Conservation (phyloP, 2,113 vertebrate genomes). For the Datnioides undecimradiatus region DNA sequence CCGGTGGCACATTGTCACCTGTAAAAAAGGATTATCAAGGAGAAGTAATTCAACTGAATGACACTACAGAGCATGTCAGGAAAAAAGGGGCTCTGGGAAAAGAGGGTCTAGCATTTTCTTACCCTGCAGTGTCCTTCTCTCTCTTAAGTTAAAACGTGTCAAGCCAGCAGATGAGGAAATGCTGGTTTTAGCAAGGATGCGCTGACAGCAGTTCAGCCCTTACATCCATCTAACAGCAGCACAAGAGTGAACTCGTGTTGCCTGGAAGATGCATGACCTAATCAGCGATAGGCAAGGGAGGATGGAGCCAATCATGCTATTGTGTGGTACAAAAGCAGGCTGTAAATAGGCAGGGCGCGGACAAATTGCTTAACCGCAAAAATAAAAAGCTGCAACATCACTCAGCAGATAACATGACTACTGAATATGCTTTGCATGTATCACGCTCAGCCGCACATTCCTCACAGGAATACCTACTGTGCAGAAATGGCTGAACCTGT, state of each 20-base stretch:
- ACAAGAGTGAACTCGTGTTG: background rate
- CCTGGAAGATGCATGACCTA: conserved; percentile 23
- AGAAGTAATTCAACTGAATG: conserved; percentile 8
- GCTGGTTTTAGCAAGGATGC: background rate
- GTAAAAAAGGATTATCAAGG: background rate
- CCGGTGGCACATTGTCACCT: conserved; percentile 15
- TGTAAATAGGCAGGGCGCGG: background rate
- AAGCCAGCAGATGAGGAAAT: conserved; percentile 10
- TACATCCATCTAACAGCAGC: conserved; percentile 6
- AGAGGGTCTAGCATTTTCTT: background rate
- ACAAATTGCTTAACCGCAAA: conserved; percentile 32
- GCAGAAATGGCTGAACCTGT: conserved; percentile 21
- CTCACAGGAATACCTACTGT: conserved; percentile 37
- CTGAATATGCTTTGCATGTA: conserved; percentile 28
- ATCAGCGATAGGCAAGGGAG: conserved; percentile 9
- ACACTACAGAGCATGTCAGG: background rate
- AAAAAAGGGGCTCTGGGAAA: background rate
- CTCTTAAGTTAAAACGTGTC: background rate
- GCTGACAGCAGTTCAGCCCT: background rate
- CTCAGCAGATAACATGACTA: conserved; percentile 37
- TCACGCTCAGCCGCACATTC: background rate
- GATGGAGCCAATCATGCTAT: conserved; percentile 6
- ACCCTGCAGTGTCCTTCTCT: conserved; percentile 17
- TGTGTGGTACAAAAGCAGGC: conserved; percentile 3
- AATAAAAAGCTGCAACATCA: conserved; percentile 35